Evolutionary conservation across 2,113 vertebrate species (phyloP).

Genomic region (Ptilorrhoa leucosticta): DNA sequence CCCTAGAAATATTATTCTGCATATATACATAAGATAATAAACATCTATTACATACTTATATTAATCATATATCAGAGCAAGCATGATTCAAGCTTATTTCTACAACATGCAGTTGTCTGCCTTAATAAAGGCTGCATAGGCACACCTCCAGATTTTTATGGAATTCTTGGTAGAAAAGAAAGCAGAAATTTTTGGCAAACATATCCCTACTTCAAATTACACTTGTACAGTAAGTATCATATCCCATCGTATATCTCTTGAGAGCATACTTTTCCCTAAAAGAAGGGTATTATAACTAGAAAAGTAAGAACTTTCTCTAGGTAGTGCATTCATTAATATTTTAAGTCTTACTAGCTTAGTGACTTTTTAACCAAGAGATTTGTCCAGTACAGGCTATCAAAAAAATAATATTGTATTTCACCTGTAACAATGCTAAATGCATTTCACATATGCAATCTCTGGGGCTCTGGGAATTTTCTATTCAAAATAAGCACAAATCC

Average conservation of each 20-base stretch:
- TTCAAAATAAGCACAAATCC: background rate
- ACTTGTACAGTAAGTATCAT: background rate
- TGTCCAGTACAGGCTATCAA: background rate
- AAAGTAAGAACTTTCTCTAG: background rate
- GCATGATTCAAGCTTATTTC: background rate
- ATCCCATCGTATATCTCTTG: background rate
- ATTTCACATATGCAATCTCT: background rate
- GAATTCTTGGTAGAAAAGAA: background rate
- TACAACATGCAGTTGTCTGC: background rate
- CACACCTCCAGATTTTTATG: background rate
- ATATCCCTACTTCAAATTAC: background rate
- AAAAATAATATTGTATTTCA: background rate
- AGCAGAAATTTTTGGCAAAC: background rate
- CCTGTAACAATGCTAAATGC: background rate
- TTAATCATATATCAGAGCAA: background rate
- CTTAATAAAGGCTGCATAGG: background rate
- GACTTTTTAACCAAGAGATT: background rate
- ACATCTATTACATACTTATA: background rate
- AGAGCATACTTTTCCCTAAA: background rate
- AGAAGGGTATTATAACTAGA: background rate
- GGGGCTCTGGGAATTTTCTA: background rate
- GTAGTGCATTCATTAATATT: background rate
- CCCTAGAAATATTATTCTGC: background rate
- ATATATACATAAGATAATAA: background rate
- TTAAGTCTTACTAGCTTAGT: background rate